Base-by-base conservation (phyloP, 2,113 vertebrate genomes). In the Onychostoma macrolepis region DNA sequence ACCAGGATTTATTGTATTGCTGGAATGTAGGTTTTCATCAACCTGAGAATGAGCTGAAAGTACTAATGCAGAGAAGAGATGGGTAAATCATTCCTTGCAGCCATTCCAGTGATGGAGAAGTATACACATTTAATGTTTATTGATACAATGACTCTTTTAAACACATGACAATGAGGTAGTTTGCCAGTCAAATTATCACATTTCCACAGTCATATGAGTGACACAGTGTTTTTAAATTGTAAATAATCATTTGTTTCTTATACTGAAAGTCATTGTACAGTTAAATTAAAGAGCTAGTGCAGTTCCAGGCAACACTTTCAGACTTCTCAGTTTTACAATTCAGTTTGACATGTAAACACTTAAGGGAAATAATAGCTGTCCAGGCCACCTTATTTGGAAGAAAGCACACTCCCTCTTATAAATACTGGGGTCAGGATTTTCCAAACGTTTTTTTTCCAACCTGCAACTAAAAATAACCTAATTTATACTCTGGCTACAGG, bases 371-470 rank as follows among this genome's bases (percentile, higher is more conserved):
- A 81, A 86, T 88, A 71, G 84, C 17, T 43, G 67, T 43, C 26
- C 65, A 26, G 80, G 48, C 56, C 88, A 13, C 94, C 94, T 93
- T 94, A 90, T 95, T 94, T 94, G 93, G 93, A 92, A 94, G 91
- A 90, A 38, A 58, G 88, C 58, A 1, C 10, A n/a, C 90, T 80
- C 72, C 85, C 85, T 91, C 79, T 84, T 91, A 87, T 91, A 89
- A 90, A 92, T 74, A 78, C 75, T 86, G 17, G 82, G 92, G 92
- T 94, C 91, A 91, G 86, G 86, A 87, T 93, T 93, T 94, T 94
- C 94, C 94, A 92, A 91, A 84, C 12, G 41, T 85, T 88, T 72
- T 74, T 69, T 38, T 71, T 72, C 12, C 45, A 78, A 69, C 83
- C 78, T 86, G 77, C 75, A 21, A 65, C 86, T 93, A 90, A 91